Conservation (phyloP, 2,888 invertebrate species). For the Rotaria sp. region DNA sequence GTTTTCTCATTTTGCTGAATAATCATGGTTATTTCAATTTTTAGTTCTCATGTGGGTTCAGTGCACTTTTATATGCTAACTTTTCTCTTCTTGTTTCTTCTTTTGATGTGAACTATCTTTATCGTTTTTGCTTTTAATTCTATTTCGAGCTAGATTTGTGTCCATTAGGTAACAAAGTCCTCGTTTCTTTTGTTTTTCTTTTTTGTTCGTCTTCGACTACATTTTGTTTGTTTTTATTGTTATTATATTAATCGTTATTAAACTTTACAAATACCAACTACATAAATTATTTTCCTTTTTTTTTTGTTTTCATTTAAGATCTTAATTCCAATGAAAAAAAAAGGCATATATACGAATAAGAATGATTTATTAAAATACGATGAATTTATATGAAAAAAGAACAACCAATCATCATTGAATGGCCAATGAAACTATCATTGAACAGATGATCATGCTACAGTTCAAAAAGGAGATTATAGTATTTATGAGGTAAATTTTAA, state of each 20-base stretch:
- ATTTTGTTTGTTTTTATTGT: slow-evolving; percentile 4
- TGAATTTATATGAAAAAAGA: not conserved
- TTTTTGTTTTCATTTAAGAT: not conserved
- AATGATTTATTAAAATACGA: not conserved
- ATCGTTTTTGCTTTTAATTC: not conserved
- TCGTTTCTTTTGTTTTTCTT: not conserved
- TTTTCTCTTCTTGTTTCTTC: not conserved
- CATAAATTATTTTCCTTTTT: not conserved
- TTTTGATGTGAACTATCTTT: not conserved
- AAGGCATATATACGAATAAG: not conserved
- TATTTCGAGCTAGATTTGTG: not conserved
- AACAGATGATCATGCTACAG: not conserved
- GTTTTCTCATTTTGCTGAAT: not conserved
- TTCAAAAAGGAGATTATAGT: not conserved
- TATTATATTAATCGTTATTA: slow-evolving; percentile 2
- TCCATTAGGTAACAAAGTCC: not conserved
- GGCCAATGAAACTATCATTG: not conserved
- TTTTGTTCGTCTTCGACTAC: not conserved
- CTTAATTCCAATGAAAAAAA: not conserved
- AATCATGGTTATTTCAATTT: not conserved
- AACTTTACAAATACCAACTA: not conserved
- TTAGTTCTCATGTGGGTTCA: not conserved
- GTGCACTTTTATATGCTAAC: not conserved
- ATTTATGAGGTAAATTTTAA: not conserved
- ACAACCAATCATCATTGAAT: not conserved